Conservation (phyloP, 2,888 invertebrate genomes). For the Dysmachus trigonus region DNA sequence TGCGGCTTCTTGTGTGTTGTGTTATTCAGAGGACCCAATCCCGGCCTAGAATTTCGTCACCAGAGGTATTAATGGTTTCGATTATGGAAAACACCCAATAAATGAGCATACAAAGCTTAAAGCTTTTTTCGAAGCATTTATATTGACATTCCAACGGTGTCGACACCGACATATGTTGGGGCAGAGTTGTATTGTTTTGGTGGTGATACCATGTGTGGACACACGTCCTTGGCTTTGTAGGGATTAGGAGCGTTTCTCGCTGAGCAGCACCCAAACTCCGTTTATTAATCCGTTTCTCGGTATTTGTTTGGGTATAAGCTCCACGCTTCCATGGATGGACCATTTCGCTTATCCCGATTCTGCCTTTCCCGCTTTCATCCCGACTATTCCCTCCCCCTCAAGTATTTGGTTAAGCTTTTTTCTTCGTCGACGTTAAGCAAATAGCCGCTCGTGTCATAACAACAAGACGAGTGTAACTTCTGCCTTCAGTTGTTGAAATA, state of each 20-base stretch:
- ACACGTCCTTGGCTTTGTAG: background rate
- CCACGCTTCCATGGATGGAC: background rate
- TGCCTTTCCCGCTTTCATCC: background rate
- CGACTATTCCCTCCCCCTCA: background rate
- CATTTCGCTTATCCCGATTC: background rate
- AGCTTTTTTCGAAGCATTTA: background rate
- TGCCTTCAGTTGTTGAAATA: background rate
- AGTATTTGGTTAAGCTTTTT: background rate
- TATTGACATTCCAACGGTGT: background rate
- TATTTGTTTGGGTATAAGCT: background rate
- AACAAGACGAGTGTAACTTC: background rate
- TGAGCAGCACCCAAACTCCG: background rate
- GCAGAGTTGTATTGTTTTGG: background rate
- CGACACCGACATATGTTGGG: background rate
- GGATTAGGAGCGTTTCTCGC: background rate
- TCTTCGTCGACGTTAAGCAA: background rate
- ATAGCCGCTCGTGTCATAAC: background rate
- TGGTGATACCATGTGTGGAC: background rate
- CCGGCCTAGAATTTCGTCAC: background rate
- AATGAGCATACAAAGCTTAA: background rate
- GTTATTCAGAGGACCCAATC: background rate
- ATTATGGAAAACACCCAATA: background rate
- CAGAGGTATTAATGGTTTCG: background rate
- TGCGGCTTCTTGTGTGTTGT: background rate
- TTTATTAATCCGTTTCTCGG: background rate